Base-by-base conservation (phyloP, 2,888 invertebrate genomes). In the Ochropleura leucogaster region DNA sequence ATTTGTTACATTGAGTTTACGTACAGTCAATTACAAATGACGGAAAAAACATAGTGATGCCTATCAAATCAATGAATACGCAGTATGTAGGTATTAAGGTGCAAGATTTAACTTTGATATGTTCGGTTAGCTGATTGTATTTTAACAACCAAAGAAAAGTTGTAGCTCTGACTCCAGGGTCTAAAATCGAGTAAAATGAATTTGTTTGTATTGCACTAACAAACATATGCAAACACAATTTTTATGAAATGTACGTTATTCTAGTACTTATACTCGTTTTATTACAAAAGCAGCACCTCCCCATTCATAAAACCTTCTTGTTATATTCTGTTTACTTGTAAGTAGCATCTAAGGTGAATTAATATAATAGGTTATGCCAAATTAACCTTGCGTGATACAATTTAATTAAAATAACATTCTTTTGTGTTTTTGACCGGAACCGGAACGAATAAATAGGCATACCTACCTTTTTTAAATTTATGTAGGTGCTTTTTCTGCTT, bases 401-500 rank as follows among this genome's bases (percentile, higher is more conserved):
- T 74, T 67, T 79, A 85, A 85, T 86, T 85, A 82, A 85, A 78
- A 80, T 82, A 84, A 75, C 72, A 87, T 76, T 80, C 59, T 77
- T 83, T 81, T 65, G 74, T 77, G 68, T 75, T 86, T 78, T 74
- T 78, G 46, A 75, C 76, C 80, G 77, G 79, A 87, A 79, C 79
- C 70, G 82, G 75, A 84, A 79, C 72, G 75, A 74, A 63, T 72
- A 59, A 80, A 81, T 80, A 80, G 68, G 64, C 71, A 76, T 71
- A 77, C 12, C 18, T 63, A 82, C 12, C 14, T 53, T 74, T 63
- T 49, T 69, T 59, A 4, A 44, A 64, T 64, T 59, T 51, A 64
- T 65, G 49, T 53, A 62, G 18, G 12, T 30, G 20, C 49, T 8
- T 46, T 46, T 75, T 57, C 53, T 44, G 30, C 44, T 74, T 79